Percentiles rank a stretch among this genome's conserved stretches.
phyloP scores from a whole-genome alignment of 1,140 invertebrate species.

The Pentalonia nigronervosa region DNA sequence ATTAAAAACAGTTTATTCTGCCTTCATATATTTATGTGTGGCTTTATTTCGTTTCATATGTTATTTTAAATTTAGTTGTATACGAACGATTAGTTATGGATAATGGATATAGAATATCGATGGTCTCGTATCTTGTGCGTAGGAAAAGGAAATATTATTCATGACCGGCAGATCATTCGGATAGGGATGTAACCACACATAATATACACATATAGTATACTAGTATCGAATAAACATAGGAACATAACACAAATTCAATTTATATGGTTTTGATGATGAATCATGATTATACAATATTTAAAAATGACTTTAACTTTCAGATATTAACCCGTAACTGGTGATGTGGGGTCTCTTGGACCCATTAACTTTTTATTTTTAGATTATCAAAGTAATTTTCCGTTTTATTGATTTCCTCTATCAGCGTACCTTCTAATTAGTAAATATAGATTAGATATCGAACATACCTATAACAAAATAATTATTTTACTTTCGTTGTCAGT shows the following conservation, averaged over 20 bases:
- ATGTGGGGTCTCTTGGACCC: no score
- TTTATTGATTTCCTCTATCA: no score
- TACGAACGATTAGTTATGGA: neutral
- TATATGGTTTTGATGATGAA: conserved; percentile 33
- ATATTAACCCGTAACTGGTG: no score
- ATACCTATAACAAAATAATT: no score
- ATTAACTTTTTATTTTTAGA: no score
- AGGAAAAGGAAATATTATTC: conserved; percentile 50
- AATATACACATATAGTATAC: neutral
- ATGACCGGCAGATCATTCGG: neutral
- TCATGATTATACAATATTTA: conserved; percentile 28
- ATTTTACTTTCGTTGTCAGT: no score
- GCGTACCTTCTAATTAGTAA: no score
- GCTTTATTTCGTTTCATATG: neutral
- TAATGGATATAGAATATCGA: conserved; percentile 23
- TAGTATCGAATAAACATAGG: neutral
- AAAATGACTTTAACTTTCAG: conserved; percentile 8
- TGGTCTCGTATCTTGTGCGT: neutral
- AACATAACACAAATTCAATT: neutral
- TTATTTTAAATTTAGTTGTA: neutral
- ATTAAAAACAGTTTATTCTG: neutral
- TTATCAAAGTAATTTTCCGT: no score
- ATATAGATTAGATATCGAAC: no score
- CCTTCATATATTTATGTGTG: neutral
- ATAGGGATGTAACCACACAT: conserved; percentile 1